A percentile compares a stretch with the other conserved stretches of the same genome.
Conservation (phyloP, 2,888 invertebrate genomes). For the Stenchaetothrips biformis region DNA sequence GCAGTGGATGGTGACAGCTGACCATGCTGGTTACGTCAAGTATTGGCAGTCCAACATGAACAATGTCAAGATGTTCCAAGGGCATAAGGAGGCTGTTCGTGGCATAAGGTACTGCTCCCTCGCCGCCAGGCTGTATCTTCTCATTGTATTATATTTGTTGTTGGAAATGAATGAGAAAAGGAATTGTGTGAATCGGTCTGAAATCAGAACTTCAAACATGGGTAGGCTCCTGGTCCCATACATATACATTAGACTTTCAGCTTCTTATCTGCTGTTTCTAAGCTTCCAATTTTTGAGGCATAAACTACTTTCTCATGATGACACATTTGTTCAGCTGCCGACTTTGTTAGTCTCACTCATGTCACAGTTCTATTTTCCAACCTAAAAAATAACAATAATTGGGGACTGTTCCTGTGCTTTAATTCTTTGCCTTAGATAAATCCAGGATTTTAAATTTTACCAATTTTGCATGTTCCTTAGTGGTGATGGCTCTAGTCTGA, state of each 20-base stretch:
- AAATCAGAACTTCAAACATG: neutral
- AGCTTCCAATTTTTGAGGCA: neutral
- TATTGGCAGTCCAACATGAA: slow-evolving; percentile 99
- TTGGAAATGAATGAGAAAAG: slow-evolving; percentile 9
- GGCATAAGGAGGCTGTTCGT: slow-evolving; percentile 98
- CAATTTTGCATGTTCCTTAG: no score
- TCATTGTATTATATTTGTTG: slow-evolving; percentile 37
- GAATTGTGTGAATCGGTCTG: neutral
- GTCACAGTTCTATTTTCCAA: no score
- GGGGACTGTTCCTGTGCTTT: no score
- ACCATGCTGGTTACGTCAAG: slow-evolving; percentile 97
- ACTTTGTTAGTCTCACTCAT: no score
- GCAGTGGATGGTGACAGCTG: slow-evolving; percentile 99
- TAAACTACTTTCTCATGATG: no score
- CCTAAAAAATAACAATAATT: no score
- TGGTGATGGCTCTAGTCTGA: no score
- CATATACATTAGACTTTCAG: neutral
- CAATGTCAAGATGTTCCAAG: slow-evolving; percentile 99
- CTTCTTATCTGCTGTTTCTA: neutral
- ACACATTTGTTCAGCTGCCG: no score
- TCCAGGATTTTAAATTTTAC: no score
- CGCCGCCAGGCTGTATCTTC: slow-evolving; percentile 19
- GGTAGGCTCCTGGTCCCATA: slow-evolving; percentile 5
- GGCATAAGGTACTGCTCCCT: slow-evolving; percentile 79
- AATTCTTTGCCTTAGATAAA: no score